These are phyloP conservation scores for Lasioglossum pauxillum DNA, from an alignment of 2,888 invertebrate species.

Conservation along the genomic window DNA sequence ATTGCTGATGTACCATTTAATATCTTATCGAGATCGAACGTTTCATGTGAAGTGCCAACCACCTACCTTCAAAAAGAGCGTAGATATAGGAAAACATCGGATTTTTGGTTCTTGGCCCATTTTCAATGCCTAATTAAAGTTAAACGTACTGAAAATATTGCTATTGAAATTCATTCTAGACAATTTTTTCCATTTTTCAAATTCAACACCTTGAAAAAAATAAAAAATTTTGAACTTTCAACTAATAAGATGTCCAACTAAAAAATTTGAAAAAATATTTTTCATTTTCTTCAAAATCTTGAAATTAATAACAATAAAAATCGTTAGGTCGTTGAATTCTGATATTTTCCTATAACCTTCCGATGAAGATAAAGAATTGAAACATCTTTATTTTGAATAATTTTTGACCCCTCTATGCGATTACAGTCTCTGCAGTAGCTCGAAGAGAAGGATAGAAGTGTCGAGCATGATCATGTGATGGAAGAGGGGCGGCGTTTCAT, in stretches of 20 bases:
- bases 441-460: slow-evolving; percentile 15
- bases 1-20: neutral
- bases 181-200: too few relatives aligned
- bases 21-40: neutral
- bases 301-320: neutral
- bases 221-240: too few relatives aligned
- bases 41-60: too few relatives aligned
- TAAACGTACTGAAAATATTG: neutral
- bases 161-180: too few relatives aligned
- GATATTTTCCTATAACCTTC: neutral
- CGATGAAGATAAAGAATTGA: neutral
- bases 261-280: too few relatives aligned
- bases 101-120: neutral
- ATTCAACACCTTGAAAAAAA: too few relatives aligned
- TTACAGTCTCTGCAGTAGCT: slow-evolving; percentile 41
- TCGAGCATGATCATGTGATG: slow-evolving; percentile 23
- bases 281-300: neutral
- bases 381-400: neutral
- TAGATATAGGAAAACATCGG: neutral
- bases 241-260: too few relatives aligned
- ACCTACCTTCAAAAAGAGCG: too few relatives aligned
- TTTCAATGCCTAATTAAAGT: neutral
- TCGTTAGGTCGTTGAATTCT: neutral
- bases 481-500: slow-evolving; percentile 25
- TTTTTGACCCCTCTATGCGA: neutral